These are phyloP conservation scores for Carollia perspicillata DNA, from an alignment of 2,113 vertebrate genomes.

Conservation along the genomic window DNA sequence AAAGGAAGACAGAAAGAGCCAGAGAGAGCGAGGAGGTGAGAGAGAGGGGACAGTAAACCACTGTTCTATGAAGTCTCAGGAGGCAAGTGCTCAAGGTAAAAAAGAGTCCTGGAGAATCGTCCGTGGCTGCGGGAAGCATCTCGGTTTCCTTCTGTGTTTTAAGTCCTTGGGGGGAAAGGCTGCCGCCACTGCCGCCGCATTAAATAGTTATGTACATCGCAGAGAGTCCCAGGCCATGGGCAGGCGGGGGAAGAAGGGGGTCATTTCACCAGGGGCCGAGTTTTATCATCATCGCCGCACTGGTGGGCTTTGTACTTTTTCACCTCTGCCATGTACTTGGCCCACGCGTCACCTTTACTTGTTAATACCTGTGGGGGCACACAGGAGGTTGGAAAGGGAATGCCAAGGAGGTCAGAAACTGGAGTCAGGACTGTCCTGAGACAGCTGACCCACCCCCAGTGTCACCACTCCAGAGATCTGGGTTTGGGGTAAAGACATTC, in stretches of 20 bases:
- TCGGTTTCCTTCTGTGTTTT: conserved; percentile 69
- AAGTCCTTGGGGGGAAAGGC: conserved; percentile 73
- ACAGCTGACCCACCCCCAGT: not conserved
- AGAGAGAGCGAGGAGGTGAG: conserved; percentile 11
- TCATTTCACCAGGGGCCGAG: conserved; percentile 95
- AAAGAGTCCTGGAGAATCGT: conserved; percentile 76
- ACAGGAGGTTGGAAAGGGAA: not conserved
- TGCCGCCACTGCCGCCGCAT: conserved; percentile 62
- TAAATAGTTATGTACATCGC: conserved; percentile 82
- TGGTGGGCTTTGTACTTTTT: conserved; percentile 98
- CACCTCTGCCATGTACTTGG: conserved; percentile 97
- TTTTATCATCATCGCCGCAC: conserved; percentile 97
- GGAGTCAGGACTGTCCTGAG: not conserved
- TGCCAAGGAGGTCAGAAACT: not conserved
- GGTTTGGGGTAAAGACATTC: not conserved
- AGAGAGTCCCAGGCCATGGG: conserved; percentile 70
- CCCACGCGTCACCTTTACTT: conserved; percentile 95
- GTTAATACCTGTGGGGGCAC: conserved; percentile 82
- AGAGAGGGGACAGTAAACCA: conserved; percentile 60
- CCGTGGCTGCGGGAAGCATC: conserved; percentile 62
- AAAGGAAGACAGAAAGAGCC: conserved; percentile 50
- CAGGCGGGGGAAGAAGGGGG: conserved; percentile 37
- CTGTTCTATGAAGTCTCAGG: conserved; percentile 72
- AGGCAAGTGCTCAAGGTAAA: conserved; percentile 78
- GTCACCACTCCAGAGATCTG: not conserved